Evolutionary conservation across 2,113 vertebrate species (phyloP), one percentile per base, ranked within the genome.

Genomic region (Empidonax alnorum): DNA sequence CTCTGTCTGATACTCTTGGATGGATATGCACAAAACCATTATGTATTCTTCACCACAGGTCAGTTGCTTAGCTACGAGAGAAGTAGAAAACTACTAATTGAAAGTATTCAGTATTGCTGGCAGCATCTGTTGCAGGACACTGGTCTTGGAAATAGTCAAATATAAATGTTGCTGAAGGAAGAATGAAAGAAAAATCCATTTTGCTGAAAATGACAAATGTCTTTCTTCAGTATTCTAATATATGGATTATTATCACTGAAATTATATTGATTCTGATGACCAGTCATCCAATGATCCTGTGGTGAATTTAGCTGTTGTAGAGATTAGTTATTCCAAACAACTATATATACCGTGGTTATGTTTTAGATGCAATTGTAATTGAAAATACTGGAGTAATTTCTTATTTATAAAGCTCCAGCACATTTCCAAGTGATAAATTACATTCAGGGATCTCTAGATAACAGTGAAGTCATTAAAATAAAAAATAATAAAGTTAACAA

Each of bases 21-120:
- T 96, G 35, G 92, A 79, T 97, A 71, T 96, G 88, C 69, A 92
- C 94, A 95, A 87, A 92, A 97, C 97, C 96, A 97, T 98, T 98
- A 98, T 90, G 98, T 92, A 98, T 98, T 98, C 98, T 93, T 97
- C 97, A 97, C 97, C 97, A 97, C 72, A 96, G 96, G 97, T 97
- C 97, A 98, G 98, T 98, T 98, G 98, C 98, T 98, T 98, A 98
- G 98, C 97, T 97, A 98, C 98, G 96, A 95, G 95, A 93, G 92
- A 97, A 97, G 94, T 98, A 97, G 97, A 95, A 95, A 97, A 96
- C 97, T 97, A 97, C 97, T 98, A 98, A 98, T 98, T 98, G 97
- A 97, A 98, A 97, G 91, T 97, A 94, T 97, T 97, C 93, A 49
- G 96, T 96, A 97, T 96, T 97, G 94, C 96, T 98, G 95, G 97